A percentile compares a stretch with the other conserved stretches of the same genome.
These are phyloP conservation scores for Nephotettix cincticeps DNA, from an alignment of 1,140 invertebrate species.

Conservation along the genomic window DNA sequence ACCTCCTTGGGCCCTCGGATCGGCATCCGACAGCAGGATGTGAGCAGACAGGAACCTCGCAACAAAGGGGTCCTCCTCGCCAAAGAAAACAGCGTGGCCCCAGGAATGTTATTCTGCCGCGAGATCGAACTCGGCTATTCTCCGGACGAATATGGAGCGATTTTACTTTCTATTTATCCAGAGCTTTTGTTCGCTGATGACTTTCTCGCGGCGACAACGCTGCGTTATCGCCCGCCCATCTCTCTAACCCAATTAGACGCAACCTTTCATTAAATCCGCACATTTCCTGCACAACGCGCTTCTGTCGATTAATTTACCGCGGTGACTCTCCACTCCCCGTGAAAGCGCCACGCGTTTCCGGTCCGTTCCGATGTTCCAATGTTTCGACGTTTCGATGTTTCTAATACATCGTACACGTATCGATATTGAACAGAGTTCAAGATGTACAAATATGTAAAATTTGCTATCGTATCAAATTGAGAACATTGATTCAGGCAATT, in stretches of 20 bases:
- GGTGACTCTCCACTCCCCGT: not conserved
- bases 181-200: conserved; percentile 18
- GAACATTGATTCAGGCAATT: too few species aligned
- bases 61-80: not conserved
- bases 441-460: too few species aligned
- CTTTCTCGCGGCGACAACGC: conserved; percentile 13
- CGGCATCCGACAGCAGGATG: not conserved
- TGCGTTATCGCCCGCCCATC: conserved; percentile 3
- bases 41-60: not conserved
- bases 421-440: too few species aligned
- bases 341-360: not conserved
- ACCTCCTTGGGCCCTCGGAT: too few species aligned
- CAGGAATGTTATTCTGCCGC: conserved; percentile 17
- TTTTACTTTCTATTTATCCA: conserved; percentile 22
- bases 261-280: conserved; percentile 20
- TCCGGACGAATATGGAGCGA: conserved; percentile 20
- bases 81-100: conserved; percentile 12
- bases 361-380: too few species aligned
- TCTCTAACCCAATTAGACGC: conserved; percentile 13
- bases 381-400: too few species aligned
- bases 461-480: too few species aligned
- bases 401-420: too few species aligned
- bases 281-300: not conserved
- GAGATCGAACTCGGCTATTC: conserved; percentile 20
- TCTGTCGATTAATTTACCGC: conserved; percentile 16